Base-by-base conservation (phyloP, 2,888 invertebrate species). In the Scelioninae gen. 2 region DNA sequence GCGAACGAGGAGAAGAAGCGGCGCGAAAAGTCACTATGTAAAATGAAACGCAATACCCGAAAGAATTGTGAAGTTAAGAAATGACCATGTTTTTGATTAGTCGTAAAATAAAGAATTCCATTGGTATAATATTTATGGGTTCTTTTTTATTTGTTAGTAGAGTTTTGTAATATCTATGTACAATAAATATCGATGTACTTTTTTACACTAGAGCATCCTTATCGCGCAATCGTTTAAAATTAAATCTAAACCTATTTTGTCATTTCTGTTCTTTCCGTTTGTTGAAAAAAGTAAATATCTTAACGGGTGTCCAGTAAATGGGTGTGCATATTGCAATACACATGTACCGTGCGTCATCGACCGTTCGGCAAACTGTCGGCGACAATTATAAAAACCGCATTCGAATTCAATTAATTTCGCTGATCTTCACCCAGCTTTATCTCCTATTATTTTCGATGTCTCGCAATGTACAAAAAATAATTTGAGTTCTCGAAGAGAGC, bases 181-280 rank as follows among this genome's bases (percentile, higher is more conserved):
- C 86, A 86, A 86, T 86, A 86, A 86, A 86, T 85, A 86, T 85
- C 83, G 85, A 82, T 85, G 82, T 82, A 84, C 84, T 85, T 25
- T 79, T 71, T 85, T 85, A 86, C 86, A 86, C 81, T 85, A 85
- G 80, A 76, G 74, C 76, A 80, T 78, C 76, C 76, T 78, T 72
- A 61, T 61, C 69, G 68, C 65, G 37, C 52, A 61, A 60, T 75
- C 53, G 71, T 77, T 79, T 81, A 82, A 81, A 81, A 81, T 77
- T 83, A 83, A 82, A 72, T 77, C 82, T 84, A 84, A 80, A 82
- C 77, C 79, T 84, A 82, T 80, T 81, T 79, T 80, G 79, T 81
- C 76, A 78, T 80, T 79, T 68, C 75, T 75, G 61, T 75, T 77
- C 75, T 74, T 57, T 74, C 61, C 41, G 64, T 69, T 73, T 75